Evolutionary conservation across 2,888 invertebrate species (phyloP).

Genomic region (Monopis laevigella): DNA sequence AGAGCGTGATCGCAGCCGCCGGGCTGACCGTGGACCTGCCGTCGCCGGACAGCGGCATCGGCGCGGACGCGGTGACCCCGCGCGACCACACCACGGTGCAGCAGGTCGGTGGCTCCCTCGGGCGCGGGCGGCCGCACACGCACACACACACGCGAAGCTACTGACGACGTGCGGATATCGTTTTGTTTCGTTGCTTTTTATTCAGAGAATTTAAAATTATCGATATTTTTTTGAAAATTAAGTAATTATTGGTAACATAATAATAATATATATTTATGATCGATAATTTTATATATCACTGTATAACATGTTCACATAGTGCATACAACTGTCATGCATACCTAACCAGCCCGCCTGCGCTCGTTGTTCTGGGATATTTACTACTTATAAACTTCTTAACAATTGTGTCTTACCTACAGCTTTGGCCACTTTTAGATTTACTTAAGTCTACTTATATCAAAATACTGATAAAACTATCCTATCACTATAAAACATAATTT

Average conservation of each 20-base stretch:
- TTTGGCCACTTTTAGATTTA: too few species aligned
- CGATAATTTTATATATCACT: constrained; percentile 1
- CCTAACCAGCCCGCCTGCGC: constrained; percentile 7
- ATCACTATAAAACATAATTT: too few species aligned
- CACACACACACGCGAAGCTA: constrained; percentile 21
- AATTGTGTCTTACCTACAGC: too few species aligned
- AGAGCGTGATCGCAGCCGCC: constrained; percentile 77
- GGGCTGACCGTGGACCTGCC: constrained; percentile 94
- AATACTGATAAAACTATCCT: too few species aligned
- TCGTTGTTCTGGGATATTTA: too few species aligned
- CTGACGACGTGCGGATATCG: constrained; percentile 9
- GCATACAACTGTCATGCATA: background rate
- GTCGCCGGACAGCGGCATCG: constrained; percentile 95
- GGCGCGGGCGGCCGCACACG: constrained; percentile 34
- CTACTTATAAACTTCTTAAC: too few species aligned
- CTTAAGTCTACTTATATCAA: too few species aligned
- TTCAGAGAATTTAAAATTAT: background rate
- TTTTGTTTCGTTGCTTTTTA: constrained; percentile 10
- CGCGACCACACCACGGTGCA: constrained; percentile 89
- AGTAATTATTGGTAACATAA: too few species aligned
- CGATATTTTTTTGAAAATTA: too few species aligned
- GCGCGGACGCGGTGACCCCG: constrained; percentile 92
- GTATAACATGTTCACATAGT: constrained; percentile 2
- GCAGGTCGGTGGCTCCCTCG: constrained; percentile 74
- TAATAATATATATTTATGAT: too few species aligned